These are phyloP conservation scores for Natator depressus DNA, from an alignment of 2,113 vertebrate species.

Conservation along the genomic window DNA sequence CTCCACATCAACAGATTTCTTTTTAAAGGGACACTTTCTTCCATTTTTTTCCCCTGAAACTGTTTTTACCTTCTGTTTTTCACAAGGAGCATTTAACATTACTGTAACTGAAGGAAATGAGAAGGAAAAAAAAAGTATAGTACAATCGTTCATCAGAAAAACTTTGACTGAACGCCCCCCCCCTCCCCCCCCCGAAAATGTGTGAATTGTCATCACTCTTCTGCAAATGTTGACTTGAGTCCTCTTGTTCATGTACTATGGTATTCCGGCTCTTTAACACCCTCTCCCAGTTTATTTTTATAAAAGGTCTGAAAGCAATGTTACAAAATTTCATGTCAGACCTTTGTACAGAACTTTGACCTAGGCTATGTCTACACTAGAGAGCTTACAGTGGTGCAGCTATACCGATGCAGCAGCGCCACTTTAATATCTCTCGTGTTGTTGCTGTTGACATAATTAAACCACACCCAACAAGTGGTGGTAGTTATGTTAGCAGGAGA, in stretches of 20 bases:
- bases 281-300: background rate
- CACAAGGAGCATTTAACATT: background rate
- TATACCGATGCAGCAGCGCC: no score
- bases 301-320: background rate
- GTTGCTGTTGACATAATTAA: no score
- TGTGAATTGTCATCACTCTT: background rate
- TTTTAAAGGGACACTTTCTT: background rate
- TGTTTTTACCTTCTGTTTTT: no score
- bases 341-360: background rate
- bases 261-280: background rate
- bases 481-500: no score
- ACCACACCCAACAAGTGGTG: no score
- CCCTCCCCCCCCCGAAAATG: no score
- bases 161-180: background rate
- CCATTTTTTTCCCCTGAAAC: no score
- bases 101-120: background rate
- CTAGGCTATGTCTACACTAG: no score
- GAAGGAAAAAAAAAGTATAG: background rate
- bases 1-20: background rate
- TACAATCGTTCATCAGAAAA: background rate
- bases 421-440: no score
- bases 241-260: background rate
- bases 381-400: no score
- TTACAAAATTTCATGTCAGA: fast-evolving
- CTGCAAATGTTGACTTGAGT: background rate